Base-by-base conservation (phyloP, 2,113 vertebrate genomes). In the Chionis minor region DNA sequence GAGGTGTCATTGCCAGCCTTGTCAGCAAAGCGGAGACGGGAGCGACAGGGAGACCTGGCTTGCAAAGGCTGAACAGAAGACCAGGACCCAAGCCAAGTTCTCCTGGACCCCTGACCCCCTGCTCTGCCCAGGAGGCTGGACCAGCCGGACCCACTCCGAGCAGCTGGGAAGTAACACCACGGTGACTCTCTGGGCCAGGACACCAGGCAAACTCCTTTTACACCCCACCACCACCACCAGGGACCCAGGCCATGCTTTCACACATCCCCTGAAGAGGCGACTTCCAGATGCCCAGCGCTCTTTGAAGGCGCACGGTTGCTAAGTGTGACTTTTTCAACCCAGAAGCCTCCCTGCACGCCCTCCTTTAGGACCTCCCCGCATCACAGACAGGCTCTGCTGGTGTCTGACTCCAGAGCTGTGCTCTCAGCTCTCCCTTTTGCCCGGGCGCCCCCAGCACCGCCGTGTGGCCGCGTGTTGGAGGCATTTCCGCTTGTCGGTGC, bases 401-500 rank as follows among this genome's bases (percentile, higher is more conserved):
- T 72, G 71, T 33, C 67, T 2, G 1, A 1, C 22, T 47, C 51
- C 47, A 52, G 44, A 45, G 72, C 28, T 3, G 5, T 16, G 38
- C 55, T 47, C 55, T 20, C 45, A 66, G 17, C 27, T 16, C 35
- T 49, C 38, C 3, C 13, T 74, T 73, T n/a, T 90, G 51, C 56
- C 86, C 11, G 13, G 62, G 74, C 66, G 30, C 58, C 75, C 27
- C 58, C 51, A 66, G 9, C 27, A 24, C 49, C 1, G 1, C 0
- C 8, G 0, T 23, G n/a, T 10, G 56, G 40, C 55, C 71, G 20
- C 26, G 40, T 8, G 3, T 0, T 62, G 65, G 27, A 62, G 45
- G 22, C 51, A 45, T 0, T 74, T 16, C 33, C 24, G 66, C 1
- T 1, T 20, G 45, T 52, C 51, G 49, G 59, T 3, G 21, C 32